Percentiles rank a stretch among this genome's conserved stretches.
Evolutionary conservation across 2,113 vertebrate species (phyloP).

Genomic region (Halichoerus grypus): DNA sequence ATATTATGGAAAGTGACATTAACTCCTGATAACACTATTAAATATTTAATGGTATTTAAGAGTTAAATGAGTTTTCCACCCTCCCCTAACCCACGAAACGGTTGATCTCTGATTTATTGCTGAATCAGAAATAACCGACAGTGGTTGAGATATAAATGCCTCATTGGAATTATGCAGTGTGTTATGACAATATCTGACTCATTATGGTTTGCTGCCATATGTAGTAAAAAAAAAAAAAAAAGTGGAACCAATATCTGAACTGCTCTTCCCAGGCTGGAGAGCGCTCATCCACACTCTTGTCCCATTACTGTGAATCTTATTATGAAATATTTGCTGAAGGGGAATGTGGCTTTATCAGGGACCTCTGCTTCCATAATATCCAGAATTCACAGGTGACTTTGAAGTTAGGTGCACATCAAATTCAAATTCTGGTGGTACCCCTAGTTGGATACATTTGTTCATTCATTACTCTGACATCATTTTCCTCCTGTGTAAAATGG

Average conservation of each 20-base stretch:
- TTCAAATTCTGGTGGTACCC: background rate
- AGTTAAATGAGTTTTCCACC: conserved; percentile 69
- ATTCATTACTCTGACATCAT: background rate
- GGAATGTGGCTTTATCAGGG: conserved; percentile 38
- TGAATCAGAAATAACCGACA: conserved; percentile 51
- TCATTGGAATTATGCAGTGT: conserved; percentile 20
- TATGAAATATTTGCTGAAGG: conserved; percentile 15
- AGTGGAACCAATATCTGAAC: background rate
- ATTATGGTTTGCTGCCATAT: conserved; percentile 27
- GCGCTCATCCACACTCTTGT: background rate
- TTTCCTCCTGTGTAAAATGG: conserved; percentile 38
- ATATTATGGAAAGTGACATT: conserved; percentile 67
- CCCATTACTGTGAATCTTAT: background rate
- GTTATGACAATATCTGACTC: conserved; percentile 27
- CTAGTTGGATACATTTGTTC: background rate
- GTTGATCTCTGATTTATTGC: conserved; percentile 68
- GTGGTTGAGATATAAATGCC: conserved; percentile 55
- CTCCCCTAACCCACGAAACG: background rate
- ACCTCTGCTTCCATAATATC: background rate
- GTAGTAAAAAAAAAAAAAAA: conserved; percentile 18
- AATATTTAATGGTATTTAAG: conserved; percentile 73
- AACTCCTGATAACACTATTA: conserved; percentile 78
- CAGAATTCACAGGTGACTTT: conserved; percentile 28
- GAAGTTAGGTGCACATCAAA: background rate
- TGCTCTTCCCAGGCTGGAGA: background rate